These are phyloP conservation scores for Meandrusa payeni DNA, from an alignment of 2,888 invertebrate genomes.

Conservation along the genomic window DNA sequence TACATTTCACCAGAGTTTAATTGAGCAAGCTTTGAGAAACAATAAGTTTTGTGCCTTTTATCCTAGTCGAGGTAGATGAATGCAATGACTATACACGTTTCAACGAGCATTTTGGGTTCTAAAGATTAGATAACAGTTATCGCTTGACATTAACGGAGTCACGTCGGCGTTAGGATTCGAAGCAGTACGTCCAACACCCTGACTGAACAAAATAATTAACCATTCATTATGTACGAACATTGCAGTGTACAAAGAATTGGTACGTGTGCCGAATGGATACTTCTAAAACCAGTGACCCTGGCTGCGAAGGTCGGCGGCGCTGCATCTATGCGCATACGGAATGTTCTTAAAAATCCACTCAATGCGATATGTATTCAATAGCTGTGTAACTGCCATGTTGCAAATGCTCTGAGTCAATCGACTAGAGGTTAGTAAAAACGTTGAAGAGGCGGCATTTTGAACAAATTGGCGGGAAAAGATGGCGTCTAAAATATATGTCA, in stretches of 20 bases:
- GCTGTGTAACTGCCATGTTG: slow-evolving; percentile 6
- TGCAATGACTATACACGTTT: too few relatives aligned
- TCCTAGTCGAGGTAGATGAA: too few relatives aligned
- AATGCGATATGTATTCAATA: slow-evolving; percentile 11
- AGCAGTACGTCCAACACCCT: too few relatives aligned
- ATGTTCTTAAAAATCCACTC: slow-evolving; percentile 13
- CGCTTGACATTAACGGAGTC: too few relatives aligned
- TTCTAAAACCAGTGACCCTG: slow-evolving; percentile 7
- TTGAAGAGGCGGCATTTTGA: background rate
- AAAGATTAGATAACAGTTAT: too few relatives aligned
- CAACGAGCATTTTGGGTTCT: too few relatives aligned
- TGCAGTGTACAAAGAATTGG: background rate
- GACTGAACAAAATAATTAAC: too few relatives aligned
- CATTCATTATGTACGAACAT: slow-evolving; percentile 1
- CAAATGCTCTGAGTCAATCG: slow-evolving; percentile 6
- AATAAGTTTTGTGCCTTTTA: too few relatives aligned
- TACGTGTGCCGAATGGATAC: slow-evolving; percentile 13
- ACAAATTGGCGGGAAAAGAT: background rate
- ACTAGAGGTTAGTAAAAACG: slow-evolving; percentile 14
- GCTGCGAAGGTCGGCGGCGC: slow-evolving; percentile 6
- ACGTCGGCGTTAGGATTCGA: too few relatives aligned
- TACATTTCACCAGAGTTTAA: too few relatives aligned
- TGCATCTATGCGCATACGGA: slow-evolving; percentile 21
- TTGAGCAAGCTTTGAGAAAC: too few relatives aligned
- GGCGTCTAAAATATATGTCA: too few relatives aligned